A percentile compares a stretch with the other conserved stretches of the same genome.
phyloP scores from a whole-genome alignment of 92 coral and sea anemone genomes.

The Porites divaricata region DNA sequence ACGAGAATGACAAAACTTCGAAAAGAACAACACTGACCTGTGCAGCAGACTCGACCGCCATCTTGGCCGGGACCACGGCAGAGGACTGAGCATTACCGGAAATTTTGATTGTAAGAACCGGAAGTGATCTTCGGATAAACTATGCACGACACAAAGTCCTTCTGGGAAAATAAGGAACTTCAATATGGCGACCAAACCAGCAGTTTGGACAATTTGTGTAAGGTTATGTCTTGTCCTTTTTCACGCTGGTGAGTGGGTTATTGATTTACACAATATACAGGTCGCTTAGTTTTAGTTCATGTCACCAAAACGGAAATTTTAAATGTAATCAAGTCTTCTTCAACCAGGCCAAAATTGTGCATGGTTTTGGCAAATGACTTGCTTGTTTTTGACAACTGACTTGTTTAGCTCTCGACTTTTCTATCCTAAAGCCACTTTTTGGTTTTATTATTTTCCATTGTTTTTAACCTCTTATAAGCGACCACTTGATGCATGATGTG shows the following conservation, averaged over 20 bases:
- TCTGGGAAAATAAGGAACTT: slow-evolving; percentile 26
- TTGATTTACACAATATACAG: neutral
- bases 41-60: slow-evolving; percentile 92
- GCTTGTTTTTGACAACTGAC: no score
- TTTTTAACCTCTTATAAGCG: no score
- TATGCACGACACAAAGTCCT: neutral
- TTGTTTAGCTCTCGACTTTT: no score
- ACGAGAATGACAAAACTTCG: no score
- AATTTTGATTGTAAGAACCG: slow-evolving; percentile 8
- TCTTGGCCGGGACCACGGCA: slow-evolving; percentile 35
- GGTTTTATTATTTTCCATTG: no score
- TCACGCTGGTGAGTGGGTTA: slow-evolving; percentile 8
- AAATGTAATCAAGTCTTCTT: neutral
- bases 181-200: slow-evolving; percentile 64
- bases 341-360: neutral
- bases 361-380: slow-evolving; percentile 1
- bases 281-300: neutral
- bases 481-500: no score
- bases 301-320: neutral
- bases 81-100: slow-evolving; percentile 51
- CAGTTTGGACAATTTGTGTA: neutral
- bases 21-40: slow-evolving; percentile 52
- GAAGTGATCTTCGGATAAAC: slow-evolving; percentile 59
- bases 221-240: slow-evolving; percentile 17
- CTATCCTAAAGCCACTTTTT: no score